phyloP scores from a whole-genome alignment of 2,113 vertebrate species.

The Daphoenositta chrysoptera region DNA sequence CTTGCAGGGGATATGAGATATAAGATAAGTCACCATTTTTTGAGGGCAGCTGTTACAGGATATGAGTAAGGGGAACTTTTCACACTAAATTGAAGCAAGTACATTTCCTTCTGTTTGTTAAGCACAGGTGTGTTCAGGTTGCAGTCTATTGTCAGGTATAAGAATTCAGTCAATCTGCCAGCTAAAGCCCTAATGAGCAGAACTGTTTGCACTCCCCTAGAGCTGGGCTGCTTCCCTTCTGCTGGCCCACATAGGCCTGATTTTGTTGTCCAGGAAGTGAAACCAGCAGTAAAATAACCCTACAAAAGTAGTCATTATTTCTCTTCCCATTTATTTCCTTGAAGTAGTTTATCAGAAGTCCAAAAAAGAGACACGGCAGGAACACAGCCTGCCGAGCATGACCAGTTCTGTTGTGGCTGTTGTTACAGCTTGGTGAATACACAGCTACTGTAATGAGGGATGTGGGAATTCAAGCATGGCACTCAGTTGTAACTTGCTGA shows the following conservation, averaged over 20 bases:
- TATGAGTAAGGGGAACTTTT: neutral
- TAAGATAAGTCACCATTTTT: neutral
- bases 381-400: neutral
- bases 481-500: neutral
- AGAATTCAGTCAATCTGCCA: neutral
- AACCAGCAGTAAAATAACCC: neutral
- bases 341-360: neutral
- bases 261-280: neutral
- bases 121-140: neutral
- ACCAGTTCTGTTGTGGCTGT: neutral
- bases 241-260: neutral
- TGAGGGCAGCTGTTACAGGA: neutral
- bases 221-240: neutral
- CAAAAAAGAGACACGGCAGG: neutral
- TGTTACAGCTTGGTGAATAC: neutral
- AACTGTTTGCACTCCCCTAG: neutral
- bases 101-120: neutral
- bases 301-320: neutral
- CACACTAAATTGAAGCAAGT: neutral
- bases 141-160: neutral
- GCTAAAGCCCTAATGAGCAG: neutral
- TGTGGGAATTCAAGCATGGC: neutral
- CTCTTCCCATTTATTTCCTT: neutral
- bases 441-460: neutral
- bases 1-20: neutral